phyloP scores from a whole-genome alignment of 2,888 invertebrate species.

The Oasisia sp. region DNA sequence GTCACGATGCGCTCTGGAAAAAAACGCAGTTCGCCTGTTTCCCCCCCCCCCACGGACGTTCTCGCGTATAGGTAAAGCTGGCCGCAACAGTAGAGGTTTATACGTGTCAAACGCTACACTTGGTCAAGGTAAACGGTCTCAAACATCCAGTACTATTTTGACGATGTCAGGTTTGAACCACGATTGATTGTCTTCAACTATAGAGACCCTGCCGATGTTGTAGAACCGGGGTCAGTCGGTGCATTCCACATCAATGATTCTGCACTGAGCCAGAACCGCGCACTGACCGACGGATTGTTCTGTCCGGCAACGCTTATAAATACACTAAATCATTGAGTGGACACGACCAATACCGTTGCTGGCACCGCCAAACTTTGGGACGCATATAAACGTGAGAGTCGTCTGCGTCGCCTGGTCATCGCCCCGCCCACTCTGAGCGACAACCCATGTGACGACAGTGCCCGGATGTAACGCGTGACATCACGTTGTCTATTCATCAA shows the following conservation, averaged over 20 bases:
- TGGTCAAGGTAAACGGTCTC: no score
- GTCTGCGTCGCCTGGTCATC: background rate
- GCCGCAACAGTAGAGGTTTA: background rate
- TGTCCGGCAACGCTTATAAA: background rate
- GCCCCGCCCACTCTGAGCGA: background rate
- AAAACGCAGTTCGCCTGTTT: background rate
- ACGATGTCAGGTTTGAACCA: background rate
- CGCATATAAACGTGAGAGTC: background rate
- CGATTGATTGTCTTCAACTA: background rate
- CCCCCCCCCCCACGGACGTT: background rate
- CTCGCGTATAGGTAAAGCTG: background rate
- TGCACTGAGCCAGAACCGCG: background rate
- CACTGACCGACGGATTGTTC: background rate
- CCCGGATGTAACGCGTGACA: background rate
- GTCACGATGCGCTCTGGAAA: background rate
- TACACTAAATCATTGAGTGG: slow-evolving; percentile 14
- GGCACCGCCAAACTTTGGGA: background rate
- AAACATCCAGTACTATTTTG: background rate
- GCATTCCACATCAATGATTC: background rate
- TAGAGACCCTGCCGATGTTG: background rate
- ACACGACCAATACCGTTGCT: background rate
- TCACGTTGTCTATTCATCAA: background rate
- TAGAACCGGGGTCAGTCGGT: background rate
- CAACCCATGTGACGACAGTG: background rate
- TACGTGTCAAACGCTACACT: background rate